Base-by-base conservation (phyloP, 2,797 vertebrate genomes). In the Cichlasoma orientale region DNA sequence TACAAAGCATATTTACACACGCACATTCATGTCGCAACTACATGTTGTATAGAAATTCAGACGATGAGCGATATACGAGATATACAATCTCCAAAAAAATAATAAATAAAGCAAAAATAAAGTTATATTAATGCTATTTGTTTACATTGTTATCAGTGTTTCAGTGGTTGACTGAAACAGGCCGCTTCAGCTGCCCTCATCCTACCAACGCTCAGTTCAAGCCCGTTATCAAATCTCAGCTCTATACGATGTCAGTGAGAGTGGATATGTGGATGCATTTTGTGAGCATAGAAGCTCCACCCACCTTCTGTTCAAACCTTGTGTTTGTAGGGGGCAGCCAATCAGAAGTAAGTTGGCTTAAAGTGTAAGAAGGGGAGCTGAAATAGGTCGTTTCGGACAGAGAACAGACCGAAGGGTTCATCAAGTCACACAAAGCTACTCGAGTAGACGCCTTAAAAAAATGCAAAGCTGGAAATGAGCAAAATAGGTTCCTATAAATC, bases 361-460 rank as follows among this genome's bases (percentile, higher is more conserved):
- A 47, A 27, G 38, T 66, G 21, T 44, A 8, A 25, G 36, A 63
- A 47, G 27, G 16, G 16, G 38, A 27, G 1, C 59, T 66, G 2
- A 66, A 66, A 44, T 1, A 0, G 61, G 23, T 47, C 12, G 3
- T 66, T 1, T 66, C 25, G 12, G 38, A 27, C 16, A 19, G 38
- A 12, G 41, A 25, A 27, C 23, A 19, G 12, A 27, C 61, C 1
- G 1, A 66, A 13, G 14, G n/a, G 50, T 4, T 19, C 50, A 27
- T 41, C 38, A 47, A 1, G 38, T 44, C 38, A 19, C 14, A 10
- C 23, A 3, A 27, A 3, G 8, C 38, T 36, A 18, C 9, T 66
- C 0, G 3, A 47, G 38, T 44, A 18, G 36, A 44, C 3, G 10
- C 13, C 33, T 5, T 61, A 25, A 63, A 0, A 41, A 63, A 1